Percentiles rank a stretch among this genome's conserved stretches.
These are phyloP conservation scores for Andrena marginata DNA, from an alignment of 2,888 invertebrate genomes.

Conservation along the genomic window DNA sequence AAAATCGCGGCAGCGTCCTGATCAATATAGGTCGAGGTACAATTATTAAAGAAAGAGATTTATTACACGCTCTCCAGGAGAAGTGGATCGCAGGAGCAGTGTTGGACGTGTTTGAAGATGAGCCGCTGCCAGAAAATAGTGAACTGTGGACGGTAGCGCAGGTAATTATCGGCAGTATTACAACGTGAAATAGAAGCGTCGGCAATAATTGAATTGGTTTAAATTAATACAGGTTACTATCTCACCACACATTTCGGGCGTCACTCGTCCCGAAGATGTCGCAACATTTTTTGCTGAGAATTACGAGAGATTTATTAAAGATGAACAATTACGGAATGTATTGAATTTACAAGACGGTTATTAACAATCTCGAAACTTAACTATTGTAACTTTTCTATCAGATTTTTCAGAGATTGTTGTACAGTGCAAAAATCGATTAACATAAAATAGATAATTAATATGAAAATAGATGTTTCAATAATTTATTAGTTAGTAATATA, in stretches of 20 bases:
- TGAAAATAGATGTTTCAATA: constrained; percentile 20
- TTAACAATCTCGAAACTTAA: constrained; percentile 74
- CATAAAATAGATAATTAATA: constrained; percentile 9
- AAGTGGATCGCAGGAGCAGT: constrained; percentile 87
- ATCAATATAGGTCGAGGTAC: constrained; percentile 88
- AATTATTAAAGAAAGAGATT: constrained; percentile 86
- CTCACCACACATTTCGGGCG: constrained; percentile 85
- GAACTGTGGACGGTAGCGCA: constrained; percentile 86
- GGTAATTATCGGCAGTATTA: constrained; percentile 76
- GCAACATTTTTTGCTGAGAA: constrained; percentile 85
- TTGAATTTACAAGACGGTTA: constrained; percentile 85
- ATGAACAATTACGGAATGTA: constrained; percentile 81
- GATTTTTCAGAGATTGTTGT: background rate
- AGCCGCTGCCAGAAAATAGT: constrained; percentile 86
- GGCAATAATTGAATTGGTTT: constrained; percentile 9
- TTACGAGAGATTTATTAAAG: constrained; percentile 82
- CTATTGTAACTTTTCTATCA: background rate
- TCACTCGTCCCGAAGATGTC: constrained; percentile 84
- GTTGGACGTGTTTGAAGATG: constrained; percentile 87
- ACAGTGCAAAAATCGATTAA: background rate
- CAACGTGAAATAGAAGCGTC: constrained; percentile 6
- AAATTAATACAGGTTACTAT: constrained; percentile 83
- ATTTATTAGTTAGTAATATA: constrained; percentile 27
- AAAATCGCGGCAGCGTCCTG: constrained; percentile 85
- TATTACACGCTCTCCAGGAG: constrained; percentile 86